Evolutionary conservation across 2,888 invertebrate genomes (phyloP).

Genomic region (Chesias legatella): DNA sequence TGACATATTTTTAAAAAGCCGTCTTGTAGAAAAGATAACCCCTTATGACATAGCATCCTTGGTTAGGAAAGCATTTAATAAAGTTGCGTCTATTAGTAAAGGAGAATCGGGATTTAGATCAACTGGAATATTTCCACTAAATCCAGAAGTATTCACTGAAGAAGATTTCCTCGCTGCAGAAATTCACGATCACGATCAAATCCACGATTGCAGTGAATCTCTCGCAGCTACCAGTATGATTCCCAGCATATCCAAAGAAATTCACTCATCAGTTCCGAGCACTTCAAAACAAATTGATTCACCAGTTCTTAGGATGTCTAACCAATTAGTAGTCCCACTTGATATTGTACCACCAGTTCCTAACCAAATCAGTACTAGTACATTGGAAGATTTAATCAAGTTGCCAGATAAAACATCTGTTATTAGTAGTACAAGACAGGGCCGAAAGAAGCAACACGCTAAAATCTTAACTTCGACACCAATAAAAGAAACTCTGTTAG

Average conservation of each 20-base stretch:
- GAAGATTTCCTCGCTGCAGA: constrained; percentile 24
- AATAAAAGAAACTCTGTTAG: constrained; percentile 32
- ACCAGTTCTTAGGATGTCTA: no score
- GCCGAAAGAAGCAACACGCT: constrained; percentile 37
- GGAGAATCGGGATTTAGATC: constrained; percentile 24
- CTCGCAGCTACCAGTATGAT: neutral
- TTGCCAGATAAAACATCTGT: constrained; percentile 24
- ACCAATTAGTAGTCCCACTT: no score
- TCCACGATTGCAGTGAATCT: constrained; percentile 13
- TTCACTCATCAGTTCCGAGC: neutral
- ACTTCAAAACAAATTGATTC: neutral
- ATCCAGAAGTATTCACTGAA: constrained; percentile 22
- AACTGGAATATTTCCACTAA: constrained; percentile 22
- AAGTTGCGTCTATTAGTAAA: constrained; percentile 25
- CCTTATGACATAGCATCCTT: constrained; percentile 20
- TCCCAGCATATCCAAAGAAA: neutral
- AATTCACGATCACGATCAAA: constrained; percentile 15
- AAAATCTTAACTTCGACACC: constrained; percentile 38
- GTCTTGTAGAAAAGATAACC: constrained; percentile 15
- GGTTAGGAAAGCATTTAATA: constrained; percentile 18
- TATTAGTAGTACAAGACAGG: constrained; percentile 29
- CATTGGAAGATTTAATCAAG: constrained; percentile 9
- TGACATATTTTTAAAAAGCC: constrained; percentile 3
- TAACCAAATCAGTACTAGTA: neutral
- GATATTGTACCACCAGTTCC: no score